phyloP scores from a whole-genome alignment of 2,888 invertebrate genomes.

The Trichogramma evanescens region DNA sequence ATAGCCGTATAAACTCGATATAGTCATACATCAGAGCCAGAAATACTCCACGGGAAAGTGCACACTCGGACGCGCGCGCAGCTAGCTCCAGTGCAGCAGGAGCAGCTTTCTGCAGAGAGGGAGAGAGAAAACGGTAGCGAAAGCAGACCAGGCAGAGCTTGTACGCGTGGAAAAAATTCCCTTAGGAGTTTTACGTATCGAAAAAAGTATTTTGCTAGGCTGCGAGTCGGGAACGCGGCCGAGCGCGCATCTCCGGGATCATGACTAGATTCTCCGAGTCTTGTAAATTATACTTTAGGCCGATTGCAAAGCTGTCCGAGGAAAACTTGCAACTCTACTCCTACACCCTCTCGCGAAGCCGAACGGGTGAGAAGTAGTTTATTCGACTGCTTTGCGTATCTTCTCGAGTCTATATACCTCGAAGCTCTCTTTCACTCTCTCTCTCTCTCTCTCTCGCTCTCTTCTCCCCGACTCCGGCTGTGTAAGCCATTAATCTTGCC shows the following conservation, averaged over 20 bases:
- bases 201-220: no score
- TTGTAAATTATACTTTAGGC: slow-evolving; percentile 8
- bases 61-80: not conserved
- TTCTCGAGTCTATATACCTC: not conserved
- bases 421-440: not conserved
- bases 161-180: slow-evolving; percentile 6
- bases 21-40: not conserved
- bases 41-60: no score
- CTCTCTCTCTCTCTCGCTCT: not conserved
- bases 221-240: no score
- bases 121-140: no score
- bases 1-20: slow-evolving; percentile 7
- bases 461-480: not conserved
- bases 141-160: no score
- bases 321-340: slow-evolving; percentile 1
- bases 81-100: not conserved
- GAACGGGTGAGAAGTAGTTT: not conserved
- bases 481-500: not conserved
- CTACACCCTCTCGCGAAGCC: not conserved
- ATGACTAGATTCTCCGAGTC: not conserved
- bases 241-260: not conserved
- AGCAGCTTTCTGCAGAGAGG: not conserved
- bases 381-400: slow-evolving; percentile 10
- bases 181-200: not conserved
- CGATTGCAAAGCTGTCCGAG: not conserved